These are phyloP conservation scores for Prorops nasuta DNA, from an alignment of 1,140 invertebrate species.

Conservation along the genomic window DNA sequence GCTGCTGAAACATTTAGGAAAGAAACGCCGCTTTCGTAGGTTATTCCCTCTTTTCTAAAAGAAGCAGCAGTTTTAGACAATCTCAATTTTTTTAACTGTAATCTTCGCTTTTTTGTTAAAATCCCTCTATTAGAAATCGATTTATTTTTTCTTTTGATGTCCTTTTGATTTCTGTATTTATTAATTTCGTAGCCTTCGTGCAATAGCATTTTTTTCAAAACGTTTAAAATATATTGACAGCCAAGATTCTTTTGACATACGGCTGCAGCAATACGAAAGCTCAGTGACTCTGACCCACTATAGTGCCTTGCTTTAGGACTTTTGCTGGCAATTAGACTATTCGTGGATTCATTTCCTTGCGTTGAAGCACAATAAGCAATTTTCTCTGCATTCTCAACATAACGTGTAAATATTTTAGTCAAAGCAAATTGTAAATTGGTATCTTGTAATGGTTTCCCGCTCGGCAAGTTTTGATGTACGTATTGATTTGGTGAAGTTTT, in stretches of 20 bases:
- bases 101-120: slow-evolving; percentile 4
- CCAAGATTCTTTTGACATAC: slow-evolving; percentile 17
- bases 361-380: slow-evolving; percentile 12
- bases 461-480: neutral
- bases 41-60: slow-evolving; percentile 7
- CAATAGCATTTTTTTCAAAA: slow-evolving; percentile 5
- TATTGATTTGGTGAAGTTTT: neutral
- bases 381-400: slow-evolving; percentile 9
- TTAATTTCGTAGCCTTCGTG: neutral
- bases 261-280: slow-evolving; percentile 12
- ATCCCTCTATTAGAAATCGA: neutral
- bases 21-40: slow-evolving; percentile 8
- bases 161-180: neutral
- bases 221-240: neutral
- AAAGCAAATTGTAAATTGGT: neutral
- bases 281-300: slow-evolving; percentile 15
- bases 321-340: slow-evolving; percentile 7
- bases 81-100: neutral
- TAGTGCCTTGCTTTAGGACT: slow-evolving; percentile 13
- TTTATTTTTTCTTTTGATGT: neutral
- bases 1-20: neutral
- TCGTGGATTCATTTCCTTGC: slow-evolving; percentile 16
- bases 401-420: neutral
- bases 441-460: neutral
- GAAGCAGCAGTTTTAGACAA: neutral